Evolutionary conservation across 1,140 invertebrate species (phyloP), one percentile per base, ranked within the genome.

Genomic region (Mamestra configurata): DNA sequence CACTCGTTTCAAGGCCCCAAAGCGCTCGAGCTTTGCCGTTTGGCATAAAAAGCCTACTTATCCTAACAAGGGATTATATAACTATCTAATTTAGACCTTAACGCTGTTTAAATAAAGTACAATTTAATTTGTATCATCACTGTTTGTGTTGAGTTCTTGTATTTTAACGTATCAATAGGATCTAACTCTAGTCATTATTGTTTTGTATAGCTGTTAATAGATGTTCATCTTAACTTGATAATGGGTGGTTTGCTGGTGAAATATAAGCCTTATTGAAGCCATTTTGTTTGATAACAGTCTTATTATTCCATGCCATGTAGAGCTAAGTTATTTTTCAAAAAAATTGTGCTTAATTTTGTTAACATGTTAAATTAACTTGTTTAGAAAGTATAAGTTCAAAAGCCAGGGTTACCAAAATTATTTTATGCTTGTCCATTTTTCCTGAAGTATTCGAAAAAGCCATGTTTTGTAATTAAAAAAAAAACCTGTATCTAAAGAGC

Each of bases 111-210:
- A 77, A 53, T 68, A 77, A 66, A 77, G 75, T 77, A 77, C 75
- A 77, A 77, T 77, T 77, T 77, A 22, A 55, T 77, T 77, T 77
- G 59, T 76, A 76, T 76, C 31, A 20, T 77, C 61, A 40, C 31
- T 68, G 73, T 20, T 37, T 18, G 57, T 66, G 24, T 77, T 77
- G 35, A 77, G 57, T 77, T 77, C 31, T 57, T 24, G 66, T 72
- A 72, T 51, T 55, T 27, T 77, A 57, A 70, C 37, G 49, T 76
- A 64, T 77, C 49, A 22, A 81, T 90, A 89, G 83, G 84, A 89
- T 87, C 79, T 88, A 85, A 88, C 80, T 92, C 90, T 92, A 92
- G 90, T 92, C 90, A 91, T 88, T 88, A 87, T 89, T 82, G 79
- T 86, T 90, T 90, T 86, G 75, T 82, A 78, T 83, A 83, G 70